These are phyloP conservation scores for Cyrtonyx montezumae DNA, from an alignment of 2,113 vertebrate genomes.

Conservation along the genomic window DNA sequence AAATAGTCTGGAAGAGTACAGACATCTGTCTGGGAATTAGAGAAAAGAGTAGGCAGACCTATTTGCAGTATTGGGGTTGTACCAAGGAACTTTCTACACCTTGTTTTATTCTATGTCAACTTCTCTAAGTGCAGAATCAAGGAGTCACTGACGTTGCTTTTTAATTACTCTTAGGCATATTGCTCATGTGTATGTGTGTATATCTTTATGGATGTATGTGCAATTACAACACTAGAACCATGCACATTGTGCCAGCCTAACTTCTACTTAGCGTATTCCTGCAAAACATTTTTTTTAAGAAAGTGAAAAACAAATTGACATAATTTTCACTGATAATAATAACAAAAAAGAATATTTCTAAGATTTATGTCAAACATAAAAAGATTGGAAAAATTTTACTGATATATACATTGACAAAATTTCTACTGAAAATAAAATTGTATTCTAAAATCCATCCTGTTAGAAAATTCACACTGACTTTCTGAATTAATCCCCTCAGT, in stretches of 20 bases:
- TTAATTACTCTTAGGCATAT: not conserved
- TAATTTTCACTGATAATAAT: not conserved
- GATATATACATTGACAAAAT: not conserved
- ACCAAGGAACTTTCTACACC: not conserved
- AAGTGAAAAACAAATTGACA: not conserved
- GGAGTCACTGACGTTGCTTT: not conserved
- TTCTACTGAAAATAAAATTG: not conserved
- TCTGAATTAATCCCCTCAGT: not conserved
- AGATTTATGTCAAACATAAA: not conserved
- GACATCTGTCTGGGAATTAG: not conserved
- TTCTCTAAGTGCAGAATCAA: not conserved
- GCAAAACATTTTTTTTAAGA: not conserved
- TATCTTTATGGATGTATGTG: fast-evolving
- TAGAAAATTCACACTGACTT: not conserved
- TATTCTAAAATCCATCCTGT: not conserved
- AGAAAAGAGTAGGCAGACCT: not conserved
- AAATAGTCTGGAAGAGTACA: not conserved
- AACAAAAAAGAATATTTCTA: not conserved
- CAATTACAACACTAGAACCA: not conserved
- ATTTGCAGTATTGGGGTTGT: not conserved
- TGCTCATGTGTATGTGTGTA: not conserved
- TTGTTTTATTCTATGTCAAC: not conserved
- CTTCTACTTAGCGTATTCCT: not conserved
- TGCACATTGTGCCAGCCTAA: not conserved
- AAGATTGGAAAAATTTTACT: not conserved